Evolutionary conservation across 2,113 vertebrate species (phyloP).

Genomic region (Phylloscopus whistleri): DNA sequence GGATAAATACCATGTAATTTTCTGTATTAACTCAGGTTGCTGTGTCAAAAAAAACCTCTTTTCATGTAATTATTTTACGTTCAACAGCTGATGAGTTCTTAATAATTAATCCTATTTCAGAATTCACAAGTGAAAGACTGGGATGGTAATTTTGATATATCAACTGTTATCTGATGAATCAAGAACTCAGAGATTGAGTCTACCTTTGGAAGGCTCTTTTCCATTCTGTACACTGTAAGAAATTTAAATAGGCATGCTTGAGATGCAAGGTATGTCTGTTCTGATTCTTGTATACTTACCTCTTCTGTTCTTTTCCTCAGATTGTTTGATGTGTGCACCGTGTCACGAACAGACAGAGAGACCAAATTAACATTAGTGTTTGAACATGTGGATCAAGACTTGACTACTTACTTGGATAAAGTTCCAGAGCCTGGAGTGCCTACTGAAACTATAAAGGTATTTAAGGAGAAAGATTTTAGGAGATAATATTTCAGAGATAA

Average conservation of each 20-base stretch:
- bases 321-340: constrained; percentile 96
- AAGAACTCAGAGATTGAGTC: not conserved
- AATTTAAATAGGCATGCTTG: not conserved
- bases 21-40: not conserved
- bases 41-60: not conserved
- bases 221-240: not conserved
- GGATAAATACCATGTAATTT: not conserved
- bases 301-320: constrained; percentile 71
- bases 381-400: constrained; percentile 98
- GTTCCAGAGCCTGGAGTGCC: constrained; percentile 96
- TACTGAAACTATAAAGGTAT: constrained; percentile 96
- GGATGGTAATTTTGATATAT: not conserved
- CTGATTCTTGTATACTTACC: constrained; percentile 1
- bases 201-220: not conserved
- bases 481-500: not conserved
- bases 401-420: constrained; percentile 98
- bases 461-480: not conserved
- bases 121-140: not conserved
- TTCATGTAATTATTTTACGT: not conserved
- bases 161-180: not conserved
- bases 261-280: not conserved
- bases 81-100: not conserved
- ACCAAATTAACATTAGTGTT: constrained; percentile 97
- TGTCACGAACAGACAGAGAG: constrained; percentile 95
- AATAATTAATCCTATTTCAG: not conserved